Evolutionary conservation across 1,140 invertebrate species (phyloP).

Genomic region (Nasonia giraulti): DNA sequence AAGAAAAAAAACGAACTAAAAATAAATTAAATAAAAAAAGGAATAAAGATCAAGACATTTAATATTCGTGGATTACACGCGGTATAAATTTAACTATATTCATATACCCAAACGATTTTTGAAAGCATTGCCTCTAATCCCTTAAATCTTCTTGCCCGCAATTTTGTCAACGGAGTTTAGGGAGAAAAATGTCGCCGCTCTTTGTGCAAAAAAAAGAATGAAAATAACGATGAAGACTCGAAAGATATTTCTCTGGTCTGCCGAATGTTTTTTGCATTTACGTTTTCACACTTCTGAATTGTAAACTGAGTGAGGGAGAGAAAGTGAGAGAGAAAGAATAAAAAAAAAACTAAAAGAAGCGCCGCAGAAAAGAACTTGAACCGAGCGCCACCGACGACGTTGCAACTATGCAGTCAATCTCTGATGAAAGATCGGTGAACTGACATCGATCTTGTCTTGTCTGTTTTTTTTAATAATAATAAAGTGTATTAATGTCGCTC

Average conservation of each 20-base stretch:
- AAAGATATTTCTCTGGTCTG: slow-evolving; percentile 47
- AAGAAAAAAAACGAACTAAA: slow-evolving; percentile 50
- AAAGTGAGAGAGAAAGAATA: slow-evolving; percentile 5
- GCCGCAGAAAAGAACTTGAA: slow-evolving; percentile 39
- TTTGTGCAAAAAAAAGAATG: slow-evolving; percentile 38
- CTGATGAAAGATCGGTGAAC: slow-evolving; percentile 40
- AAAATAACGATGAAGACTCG: not conserved
- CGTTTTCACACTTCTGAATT: slow-evolving; percentile 49
- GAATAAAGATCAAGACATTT: slow-evolving; percentile 53
- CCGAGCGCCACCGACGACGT: slow-evolving; percentile 30
- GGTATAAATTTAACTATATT: slow-evolving; percentile 50
- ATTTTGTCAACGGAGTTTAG: slow-evolving; percentile 39
- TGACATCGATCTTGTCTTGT: slow-evolving; percentile 45
- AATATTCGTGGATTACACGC: slow-evolving; percentile 54
- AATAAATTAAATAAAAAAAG: slow-evolving; percentile 55
- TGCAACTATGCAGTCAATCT: slow-evolving; percentile 49
- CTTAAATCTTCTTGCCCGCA: slow-evolving; percentile 46
- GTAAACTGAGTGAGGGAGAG: slow-evolving; percentile 36
- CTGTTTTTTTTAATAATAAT: slow-evolving; percentile 37
- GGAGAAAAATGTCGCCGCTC: slow-evolving; percentile 44
- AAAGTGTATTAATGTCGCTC: slow-evolving; percentile 21
- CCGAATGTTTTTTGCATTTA: slow-evolving; percentile 49
- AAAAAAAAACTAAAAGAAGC: slow-evolving; percentile 12
- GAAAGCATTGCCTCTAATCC: slow-evolving; percentile 44
- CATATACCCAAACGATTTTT: slow-evolving; percentile 49